Conservation (phyloP, 2,888 invertebrate genomes). For the Spodoptera exigua region DNA sequence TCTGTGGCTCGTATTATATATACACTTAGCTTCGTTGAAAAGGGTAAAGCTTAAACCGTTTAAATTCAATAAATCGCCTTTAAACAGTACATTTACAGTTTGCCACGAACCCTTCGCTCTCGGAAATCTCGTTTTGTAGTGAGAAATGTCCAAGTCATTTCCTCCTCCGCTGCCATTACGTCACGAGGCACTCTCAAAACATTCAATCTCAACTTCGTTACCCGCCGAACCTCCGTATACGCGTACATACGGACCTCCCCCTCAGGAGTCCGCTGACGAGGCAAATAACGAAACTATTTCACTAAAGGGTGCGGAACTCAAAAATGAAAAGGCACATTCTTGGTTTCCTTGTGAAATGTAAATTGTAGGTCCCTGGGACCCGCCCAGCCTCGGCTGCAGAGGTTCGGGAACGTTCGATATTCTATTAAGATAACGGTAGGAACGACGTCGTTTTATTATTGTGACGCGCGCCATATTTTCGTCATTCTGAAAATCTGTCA, state of each 20-base stretch:
- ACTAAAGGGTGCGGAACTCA: constrained; percentile 54
- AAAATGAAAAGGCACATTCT: constrained; percentile 58
- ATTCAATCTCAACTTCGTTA: constrained; percentile 41
- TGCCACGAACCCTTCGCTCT: neutral
- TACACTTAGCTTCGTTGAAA: too few species aligned
- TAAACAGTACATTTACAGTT: too few species aligned
- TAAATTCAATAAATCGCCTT: too few species aligned
- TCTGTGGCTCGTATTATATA: too few species aligned
- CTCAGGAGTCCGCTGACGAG: constrained; percentile 39
- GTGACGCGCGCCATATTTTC: constrained; percentile 78
- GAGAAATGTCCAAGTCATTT: neutral
- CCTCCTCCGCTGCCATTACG: neutral
- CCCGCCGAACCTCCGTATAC: constrained; percentile 1
- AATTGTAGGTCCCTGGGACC: constrained; percentile 43
- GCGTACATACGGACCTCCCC: neutral
- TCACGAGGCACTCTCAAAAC: constrained; percentile 13
- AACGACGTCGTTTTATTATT: constrained; percentile 68
- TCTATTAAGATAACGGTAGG: constrained; percentile 84
- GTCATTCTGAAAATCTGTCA: constrained; percentile 79
- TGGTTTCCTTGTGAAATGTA: constrained; percentile 58
- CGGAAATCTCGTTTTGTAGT: neutral
- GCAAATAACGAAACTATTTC: constrained; percentile 57
- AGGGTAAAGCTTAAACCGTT: too few species aligned
- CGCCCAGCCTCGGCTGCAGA: neutral
- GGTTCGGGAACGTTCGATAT: constrained; percentile 70